Percentiles rank a stretch among this genome's conserved stretches.
Evolutionary conservation across 2,888 invertebrate species (phyloP).

Genomic region (Cremastobaeus sp.): DNA sequence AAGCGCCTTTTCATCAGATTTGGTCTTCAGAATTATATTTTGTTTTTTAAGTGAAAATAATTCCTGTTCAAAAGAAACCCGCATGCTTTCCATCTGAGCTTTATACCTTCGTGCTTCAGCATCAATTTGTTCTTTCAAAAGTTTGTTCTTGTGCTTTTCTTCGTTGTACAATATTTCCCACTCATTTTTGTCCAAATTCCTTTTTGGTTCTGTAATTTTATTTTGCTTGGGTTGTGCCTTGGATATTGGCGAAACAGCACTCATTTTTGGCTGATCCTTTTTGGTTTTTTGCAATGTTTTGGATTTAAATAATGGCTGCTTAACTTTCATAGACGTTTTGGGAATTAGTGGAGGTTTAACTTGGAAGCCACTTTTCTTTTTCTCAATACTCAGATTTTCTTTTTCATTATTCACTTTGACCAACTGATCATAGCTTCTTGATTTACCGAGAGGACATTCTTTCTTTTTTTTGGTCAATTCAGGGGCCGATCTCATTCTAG

Average conservation of each 20-base stretch:
- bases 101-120: conserved; percentile 73
- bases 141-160: conserved; percentile 70
- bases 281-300: conserved; percentile 62
- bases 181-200: conserved; percentile 65
- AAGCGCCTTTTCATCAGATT: conserved; percentile 70
- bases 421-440: conserved; percentile 74
- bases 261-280: conserved; percentile 63
- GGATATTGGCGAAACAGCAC: conserved; percentile 52
- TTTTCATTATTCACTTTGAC: conserved; percentile 62
- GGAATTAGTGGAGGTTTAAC: conserved; percentile 48
- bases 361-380: conserved; percentile 35
- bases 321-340: conserved; percentile 64
- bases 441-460: conserved; percentile 67
- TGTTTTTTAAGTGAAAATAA: conserved; percentile 74
- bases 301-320: conserved; percentile 61
- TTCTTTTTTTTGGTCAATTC: conserved; percentile 60
- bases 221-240: conserved; percentile 59
- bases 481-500: conserved; percentile 58
- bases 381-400: conserved; percentile 16
- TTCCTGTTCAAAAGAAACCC: conserved; percentile 73
- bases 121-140: conserved; percentile 72
- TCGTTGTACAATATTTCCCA: conserved; percentile 72
- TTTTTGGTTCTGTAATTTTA: conserved; percentile 64
- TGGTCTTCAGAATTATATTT: conserved; percentile 74
- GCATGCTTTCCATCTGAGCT: conserved; percentile 71